Evolutionary conservation across 2,888 invertebrate genomes (phyloP), one percentile per base, ranked within the genome.

Genomic region (Luffia ferchaultella): DNA sequence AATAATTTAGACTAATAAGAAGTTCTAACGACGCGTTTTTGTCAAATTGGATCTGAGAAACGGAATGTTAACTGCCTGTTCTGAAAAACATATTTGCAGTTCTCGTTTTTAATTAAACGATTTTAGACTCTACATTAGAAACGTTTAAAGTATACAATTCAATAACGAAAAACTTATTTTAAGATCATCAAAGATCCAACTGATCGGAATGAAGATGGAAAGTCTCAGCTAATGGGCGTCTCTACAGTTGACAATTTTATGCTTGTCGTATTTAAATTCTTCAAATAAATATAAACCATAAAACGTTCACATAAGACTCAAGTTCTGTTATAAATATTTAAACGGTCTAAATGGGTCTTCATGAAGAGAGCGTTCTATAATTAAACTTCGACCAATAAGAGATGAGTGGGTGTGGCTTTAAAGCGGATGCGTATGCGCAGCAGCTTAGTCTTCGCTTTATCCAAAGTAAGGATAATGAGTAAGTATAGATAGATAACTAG

Each of bases 321-420:
- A 44, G 59, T 57, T 66, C 17, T 42, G 2, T 56, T 60, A 58
- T 5, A 18, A 12, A 0, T 1, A 40, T 51, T 73, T 80, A 79
- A 82, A 76, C 67, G 78, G 74, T 82, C 76, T 78, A 79, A 82
- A 82, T 82, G 79, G 79, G 76, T 74, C 57, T 66, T 62, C 67
- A 71, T 64, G 66, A 60, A 64, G 58, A 58, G 60, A 62, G 61
- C 63, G 63, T 68, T 70, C 69, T 80, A 79, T 80, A 82, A 82
- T 83, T 82, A 80, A 77, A 70, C 63, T 59, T 67, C 63, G 66
- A 67, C 82, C 82, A 83, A 83, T 83, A 63, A 60, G 68, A 61
- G 60, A 55, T 48, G 19, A 54, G 65, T 64, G 65, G 82, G 82
- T 78, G 82, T 71, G 72, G 55, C 62, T 18, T 54, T 49, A 50